phyloP scores from a whole-genome alignment of 2,113 vertebrate genomes.

The Nothoprocta perdicaria region DNA sequence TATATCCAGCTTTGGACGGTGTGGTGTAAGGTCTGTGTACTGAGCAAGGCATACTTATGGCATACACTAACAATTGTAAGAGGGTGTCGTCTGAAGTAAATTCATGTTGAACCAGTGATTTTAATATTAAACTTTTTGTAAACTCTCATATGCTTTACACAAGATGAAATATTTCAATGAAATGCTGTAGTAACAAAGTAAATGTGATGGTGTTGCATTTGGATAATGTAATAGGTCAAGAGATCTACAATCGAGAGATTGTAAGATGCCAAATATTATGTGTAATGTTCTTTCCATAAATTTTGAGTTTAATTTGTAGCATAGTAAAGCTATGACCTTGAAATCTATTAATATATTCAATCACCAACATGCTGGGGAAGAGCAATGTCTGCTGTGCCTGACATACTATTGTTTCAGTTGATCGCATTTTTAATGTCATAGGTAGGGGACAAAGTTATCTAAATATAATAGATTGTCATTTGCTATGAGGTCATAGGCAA shows the following conservation, averaged over 20 bases:
- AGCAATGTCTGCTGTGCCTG: not conserved
- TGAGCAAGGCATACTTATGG: not conserved
- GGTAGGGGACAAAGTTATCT: not conserved
- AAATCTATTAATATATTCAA: not conserved
- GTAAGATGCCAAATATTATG: not conserved
- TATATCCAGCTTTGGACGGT: not conserved
- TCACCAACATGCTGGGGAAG: not conserved
- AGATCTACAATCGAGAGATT: not conserved
- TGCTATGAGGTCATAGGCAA: not conserved
- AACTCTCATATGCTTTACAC: not conserved
- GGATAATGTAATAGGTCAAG: not conserved
- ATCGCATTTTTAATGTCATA: not conserved
- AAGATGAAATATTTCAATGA: not conserved
- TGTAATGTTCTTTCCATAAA: slow-evolving; percentile 2
- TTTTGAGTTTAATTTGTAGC: not conserved
- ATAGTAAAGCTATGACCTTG: not conserved
- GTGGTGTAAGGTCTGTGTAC: not conserved
- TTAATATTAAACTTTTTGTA: not conserved
- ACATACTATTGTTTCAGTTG: not conserved
- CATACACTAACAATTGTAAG: not conserved
- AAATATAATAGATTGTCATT: not conserved
- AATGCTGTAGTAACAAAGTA: not conserved
- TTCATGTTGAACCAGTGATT: not conserved
- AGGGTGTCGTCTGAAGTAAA: not conserved
- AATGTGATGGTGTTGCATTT: not conserved